A percentile compares a stretch with the other conserved stretches of the same genome.
Evolutionary conservation across 2,797 vertebrate species (phyloP).

Genomic region (Enteromius unitaeniatus): DNA sequence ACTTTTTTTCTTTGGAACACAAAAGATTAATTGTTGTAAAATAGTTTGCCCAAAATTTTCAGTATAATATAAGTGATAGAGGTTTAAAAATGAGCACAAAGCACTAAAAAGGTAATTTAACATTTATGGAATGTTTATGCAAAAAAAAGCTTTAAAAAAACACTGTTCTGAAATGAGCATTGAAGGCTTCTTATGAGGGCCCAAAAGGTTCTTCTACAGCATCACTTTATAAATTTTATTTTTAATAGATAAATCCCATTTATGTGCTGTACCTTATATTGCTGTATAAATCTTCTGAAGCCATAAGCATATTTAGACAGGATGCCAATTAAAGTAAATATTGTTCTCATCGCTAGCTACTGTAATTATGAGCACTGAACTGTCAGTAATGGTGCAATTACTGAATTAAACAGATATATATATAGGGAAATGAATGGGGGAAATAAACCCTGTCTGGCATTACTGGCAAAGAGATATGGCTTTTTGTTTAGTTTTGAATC

Average conservation of each 20-base stretch:
- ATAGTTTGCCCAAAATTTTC: background rate
- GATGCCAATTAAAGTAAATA: slow-evolving; percentile 58
- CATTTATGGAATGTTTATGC: background rate
- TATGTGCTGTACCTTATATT: background rate
- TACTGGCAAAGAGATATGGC: background rate
- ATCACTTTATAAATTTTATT: background rate
- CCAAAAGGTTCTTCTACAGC: background rate
- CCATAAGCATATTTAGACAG: slow-evolving; percentile 40
- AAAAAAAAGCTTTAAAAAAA: background rate
- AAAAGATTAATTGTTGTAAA: background rate
- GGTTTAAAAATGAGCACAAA: background rate
- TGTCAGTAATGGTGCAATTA: slow-evolving; percentile 59
- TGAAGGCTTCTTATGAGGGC: background rate
- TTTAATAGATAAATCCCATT: background rate
- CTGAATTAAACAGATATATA: slow-evolving; percentile 58
- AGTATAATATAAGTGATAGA: background rate
- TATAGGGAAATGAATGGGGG: background rate
- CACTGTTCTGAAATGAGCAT: background rate
- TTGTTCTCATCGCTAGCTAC: slow-evolving; percentile 29
- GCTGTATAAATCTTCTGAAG: background rate
- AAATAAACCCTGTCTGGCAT: slow-evolving; percentile 39
- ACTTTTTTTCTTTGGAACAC: background rate
- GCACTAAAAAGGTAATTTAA: background rate
- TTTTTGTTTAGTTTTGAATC: background rate
- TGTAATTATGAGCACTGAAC: slow-evolving; percentile 56